phyloP scores from a whole-genome alignment of 1,140 invertebrate species.

The Mylabris phalerata region DNA sequence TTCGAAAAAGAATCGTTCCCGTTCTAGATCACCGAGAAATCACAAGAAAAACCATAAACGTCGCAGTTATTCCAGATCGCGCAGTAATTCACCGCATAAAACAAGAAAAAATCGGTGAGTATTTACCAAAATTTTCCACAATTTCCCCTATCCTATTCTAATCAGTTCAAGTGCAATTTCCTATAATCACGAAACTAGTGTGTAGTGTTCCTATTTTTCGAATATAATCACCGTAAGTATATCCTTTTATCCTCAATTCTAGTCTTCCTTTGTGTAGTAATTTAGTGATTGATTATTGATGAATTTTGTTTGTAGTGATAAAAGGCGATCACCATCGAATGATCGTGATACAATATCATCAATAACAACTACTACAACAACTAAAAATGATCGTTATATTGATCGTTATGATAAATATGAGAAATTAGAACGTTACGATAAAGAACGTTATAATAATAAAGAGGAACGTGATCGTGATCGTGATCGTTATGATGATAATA shows the following conservation, averaged over 20 bases:
- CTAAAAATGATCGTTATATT: conserved; percentile 37
- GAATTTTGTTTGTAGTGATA: conserved; percentile 23
- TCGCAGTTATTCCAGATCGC: conserved; percentile 48
- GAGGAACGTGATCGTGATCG: conserved; percentile 27
- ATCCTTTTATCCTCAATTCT: too few species aligned
- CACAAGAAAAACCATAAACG: conserved; percentile 47
- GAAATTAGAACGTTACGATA: conserved; percentile 25
- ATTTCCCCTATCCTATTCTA: too few species aligned
- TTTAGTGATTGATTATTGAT: background rate
- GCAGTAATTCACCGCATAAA: conserved; percentile 41
- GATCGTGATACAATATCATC: conserved; percentile 24
- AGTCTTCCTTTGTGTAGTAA: too few species aligned
- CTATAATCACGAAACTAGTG: background rate
- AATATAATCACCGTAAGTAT: too few species aligned
- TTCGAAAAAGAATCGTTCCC: conserved; percentile 45
- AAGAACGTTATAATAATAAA: conserved; percentile 26
- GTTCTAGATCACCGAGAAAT: conserved; percentile 43
- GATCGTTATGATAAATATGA: conserved; percentile 36
- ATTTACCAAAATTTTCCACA: too few species aligned
- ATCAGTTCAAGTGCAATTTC: too few species aligned
- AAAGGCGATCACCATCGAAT: conserved; percentile 30
- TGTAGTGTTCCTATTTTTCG: background rate
- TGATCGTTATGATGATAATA: conserved; percentile 25
- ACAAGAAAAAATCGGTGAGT: conserved; percentile 25
- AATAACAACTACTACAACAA: too few species aligned